Evolutionary conservation across 2,113 vertebrate species (phyloP), one percentile per base, ranked within the genome.

Genomic region (Tragulus kanchil): DNA sequence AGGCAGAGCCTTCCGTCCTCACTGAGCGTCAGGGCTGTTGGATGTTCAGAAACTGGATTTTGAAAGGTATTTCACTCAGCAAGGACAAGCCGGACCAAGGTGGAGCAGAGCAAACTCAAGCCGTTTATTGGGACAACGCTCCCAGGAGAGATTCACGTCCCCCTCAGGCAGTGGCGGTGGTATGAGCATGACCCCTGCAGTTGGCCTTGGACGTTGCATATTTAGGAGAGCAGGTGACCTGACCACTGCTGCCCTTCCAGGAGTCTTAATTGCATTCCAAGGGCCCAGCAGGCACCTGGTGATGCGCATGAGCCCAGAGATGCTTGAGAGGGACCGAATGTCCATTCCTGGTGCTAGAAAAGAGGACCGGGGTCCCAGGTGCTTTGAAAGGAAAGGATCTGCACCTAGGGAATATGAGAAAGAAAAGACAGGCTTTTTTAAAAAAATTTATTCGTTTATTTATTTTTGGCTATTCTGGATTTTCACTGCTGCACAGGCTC

Each of bases 171-270:
- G 99, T 98, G 14, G 59, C 3, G 98, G 99, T 0, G 99, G 99
- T 77, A 99, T 99, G 97, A 99, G 99, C 98, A 99, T 99, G 98
- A 99, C 99, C 97, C 98, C 98, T 99, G 64, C 99, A 99, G 98
- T 95, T 99, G 97, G 99, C 99, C 6, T 96, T 99, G 78, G 99
- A 99, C 0, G 99, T 99, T 36, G 99, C 99, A 84, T 99, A 99
- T 97, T 98, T 99, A 52, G 99, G 99, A 91, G 99, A 99, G 52
- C 99, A 99, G 99, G 99, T 99, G 97, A 86, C 14, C 0, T 0
- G 1, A 4, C 50, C 8, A 1, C 77, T 9, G 1, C 50, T 26
- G 16, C 28, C 28, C 26, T n/a, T 14, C 25, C 26, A 3, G 5
- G 4, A 14, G 11, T 11, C 65, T 73, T 16, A 21, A 31, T 15